Evolutionary conservation across 2,797 vertebrate genomes (phyloP).

Genomic region (Lithobates sylvaticus): DNA sequence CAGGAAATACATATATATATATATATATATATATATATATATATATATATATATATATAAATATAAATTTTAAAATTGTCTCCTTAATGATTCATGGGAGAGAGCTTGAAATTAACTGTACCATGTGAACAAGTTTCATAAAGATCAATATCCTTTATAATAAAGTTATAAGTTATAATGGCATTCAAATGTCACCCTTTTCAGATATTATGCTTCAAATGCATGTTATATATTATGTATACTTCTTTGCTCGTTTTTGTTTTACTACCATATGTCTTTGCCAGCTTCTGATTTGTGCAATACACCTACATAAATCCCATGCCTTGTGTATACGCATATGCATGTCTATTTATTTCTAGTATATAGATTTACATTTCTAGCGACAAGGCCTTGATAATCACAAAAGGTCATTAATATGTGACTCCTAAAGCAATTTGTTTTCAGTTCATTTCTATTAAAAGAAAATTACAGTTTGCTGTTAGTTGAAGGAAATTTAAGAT

Average conservation of each 20-base stretch:
- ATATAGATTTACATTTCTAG: slow-evolving; percentile 24
- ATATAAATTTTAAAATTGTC: neutral
- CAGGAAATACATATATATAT: neutral
- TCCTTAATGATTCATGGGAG: neutral
- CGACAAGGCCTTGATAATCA: slow-evolving; percentile 22
- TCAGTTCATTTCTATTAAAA: slow-evolving; percentile 26
- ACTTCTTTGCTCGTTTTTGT: neutral
- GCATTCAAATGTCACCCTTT: neutral
- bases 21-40: neutral
- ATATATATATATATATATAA: neutral
- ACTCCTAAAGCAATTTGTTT: slow-evolving; percentile 21
- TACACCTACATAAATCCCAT: slow-evolving; percentile 8
- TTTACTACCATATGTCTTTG: slow-evolving; percentile 9
- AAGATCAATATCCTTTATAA: neutral
- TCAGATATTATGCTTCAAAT: neutral
- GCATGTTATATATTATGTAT: neutral
- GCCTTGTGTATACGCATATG: neutral
- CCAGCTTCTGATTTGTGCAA: neutral
- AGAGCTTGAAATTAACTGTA: neutral
- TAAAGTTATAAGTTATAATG: neutral
- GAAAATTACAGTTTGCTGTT: slow-evolving; percentile 40
- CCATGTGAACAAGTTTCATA: neutral
- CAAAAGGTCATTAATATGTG: slow-evolving; percentile 1
- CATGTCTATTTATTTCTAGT: slow-evolving; percentile 25
- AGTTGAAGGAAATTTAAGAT: slow-evolving; percentile 57